Evolutionary conservation across 2,113 vertebrate genomes (phyloP).

Genomic region (Morphnarchus princeps): DNA sequence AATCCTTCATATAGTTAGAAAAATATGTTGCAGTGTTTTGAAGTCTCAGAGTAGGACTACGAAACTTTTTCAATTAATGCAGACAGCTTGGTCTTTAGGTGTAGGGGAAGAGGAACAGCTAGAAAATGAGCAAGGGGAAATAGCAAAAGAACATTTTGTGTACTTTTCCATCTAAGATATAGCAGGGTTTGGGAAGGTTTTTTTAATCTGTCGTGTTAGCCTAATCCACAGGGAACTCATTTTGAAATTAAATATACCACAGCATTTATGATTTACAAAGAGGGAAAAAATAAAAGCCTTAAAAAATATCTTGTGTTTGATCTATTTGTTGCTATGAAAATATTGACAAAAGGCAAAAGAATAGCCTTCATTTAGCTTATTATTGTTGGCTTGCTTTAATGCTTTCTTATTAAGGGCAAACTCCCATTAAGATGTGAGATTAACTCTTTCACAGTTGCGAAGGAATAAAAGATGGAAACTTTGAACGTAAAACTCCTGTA

Average conservation of each 20-base stretch:
- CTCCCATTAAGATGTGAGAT: constrained; percentile 10
- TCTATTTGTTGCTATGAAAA: constrained; percentile 46
- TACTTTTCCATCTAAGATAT: constrained; percentile 3
- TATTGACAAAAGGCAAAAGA: constrained; percentile 58
- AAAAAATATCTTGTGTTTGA: constrained; percentile 37
- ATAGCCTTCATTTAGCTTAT: constrained; percentile 51
- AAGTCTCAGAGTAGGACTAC: neutral
- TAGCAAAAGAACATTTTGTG: neutral
- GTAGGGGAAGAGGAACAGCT: neutral
- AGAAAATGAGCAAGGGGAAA: neutral
- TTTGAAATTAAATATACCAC: constrained; percentile 54
- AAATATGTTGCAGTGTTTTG: neutral
- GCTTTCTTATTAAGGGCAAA: constrained; percentile 37
- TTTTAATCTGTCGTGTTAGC: neutral
- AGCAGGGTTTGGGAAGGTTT: neutral
- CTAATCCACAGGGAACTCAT: constrained; percentile 22
- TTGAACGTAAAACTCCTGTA: neutral
- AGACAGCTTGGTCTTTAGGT: neutral
- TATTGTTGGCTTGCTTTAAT: constrained; percentile 43
- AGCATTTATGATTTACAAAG: constrained; percentile 34
- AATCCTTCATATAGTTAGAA: neutral
- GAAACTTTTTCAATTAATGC: neutral
- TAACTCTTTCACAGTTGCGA: constrained; percentile 22
- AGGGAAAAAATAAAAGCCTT: neutral
- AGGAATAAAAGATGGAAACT: neutral